Evolutionary conservation across 1,140 invertebrate species (phyloP), one percentile per base, ranked within the genome.

Genomic region (Drosophila busckii): DNA sequence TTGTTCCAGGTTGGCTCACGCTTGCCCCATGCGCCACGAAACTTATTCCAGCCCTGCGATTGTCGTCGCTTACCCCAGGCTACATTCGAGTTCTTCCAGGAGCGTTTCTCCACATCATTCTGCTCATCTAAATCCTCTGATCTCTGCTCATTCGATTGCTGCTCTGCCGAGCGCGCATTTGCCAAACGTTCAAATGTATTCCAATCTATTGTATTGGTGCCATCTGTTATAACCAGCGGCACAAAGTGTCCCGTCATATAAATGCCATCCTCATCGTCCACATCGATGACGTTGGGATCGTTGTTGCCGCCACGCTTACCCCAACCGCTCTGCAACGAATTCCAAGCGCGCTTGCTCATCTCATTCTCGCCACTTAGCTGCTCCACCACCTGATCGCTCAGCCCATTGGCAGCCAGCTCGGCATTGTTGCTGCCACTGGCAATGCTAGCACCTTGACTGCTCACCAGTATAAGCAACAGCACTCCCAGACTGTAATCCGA

Each of bases 1-100:
- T 93, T 93, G 83, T 92, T 92, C 92, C 92, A 93, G 70, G 90
- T 91, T 2, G 92, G 92, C 66, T 92, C 92, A 25, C 92, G 88
- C 85, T 93, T 93, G 69, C 91, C 92, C 91, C 92, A 92, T 66
- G 89, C 87, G 34, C 90, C 90, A 87, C 66, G 34, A 70, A 92
- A 91, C 80, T 89, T 91, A 23, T 89, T 89, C 88, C 89, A 89
- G 48, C 88, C 89, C 54, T 90, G 89, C 29, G 88, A 89, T 29
- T 91, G 76, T 26, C 84, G 89, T 40, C 91, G 83, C 85, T 92
- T 92, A 60, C 91, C 91, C 91, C 92, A 93, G 5, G 90, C 89
- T 17, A 90, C 90, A 56, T 91, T 90, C 59, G 92, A 88, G 20
- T 89, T 88, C 29, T 88, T 89, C 92, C 92, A 92, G 29, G 89